These are phyloP conservation scores for Luperina testacea DNA, from an alignment of 2,888 invertebrate species.

Conservation along the genomic window DNA sequence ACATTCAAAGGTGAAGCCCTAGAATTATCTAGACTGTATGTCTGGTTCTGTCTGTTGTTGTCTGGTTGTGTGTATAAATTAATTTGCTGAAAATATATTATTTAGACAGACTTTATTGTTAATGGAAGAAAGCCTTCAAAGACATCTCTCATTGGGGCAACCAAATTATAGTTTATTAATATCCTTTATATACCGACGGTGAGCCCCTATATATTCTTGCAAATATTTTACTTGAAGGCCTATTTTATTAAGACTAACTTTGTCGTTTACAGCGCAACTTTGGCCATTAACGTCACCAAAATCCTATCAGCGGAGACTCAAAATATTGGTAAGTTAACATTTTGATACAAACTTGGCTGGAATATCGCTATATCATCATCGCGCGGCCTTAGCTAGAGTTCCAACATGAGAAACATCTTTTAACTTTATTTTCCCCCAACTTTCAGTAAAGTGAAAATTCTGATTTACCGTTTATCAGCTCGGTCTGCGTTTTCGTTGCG, in stretches of 20 bases:
- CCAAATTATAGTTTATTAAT: constrained; percentile 32
- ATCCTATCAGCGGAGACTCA: constrained; percentile 71
- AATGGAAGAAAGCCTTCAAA: constrained; percentile 12
- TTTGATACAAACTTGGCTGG: constrained; percentile 70
- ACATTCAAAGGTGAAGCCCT: background rate
- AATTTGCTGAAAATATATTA: constrained; percentile 20
- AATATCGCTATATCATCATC: constrained; percentile 76
- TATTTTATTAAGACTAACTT: constrained; percentile 57
- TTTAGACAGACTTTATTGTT: constrained; percentile 9
- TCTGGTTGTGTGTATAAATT: background rate
- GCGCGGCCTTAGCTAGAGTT: constrained; percentile 56
- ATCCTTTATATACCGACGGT: background rate
- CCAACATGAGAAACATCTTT: constrained; percentile 69
- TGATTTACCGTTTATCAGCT: constrained; percentile 71
- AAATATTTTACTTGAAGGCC: constrained; percentile 25
- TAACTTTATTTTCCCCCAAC: constrained; percentile 67
- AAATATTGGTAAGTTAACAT: constrained; percentile 76
- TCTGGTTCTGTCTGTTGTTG: background rate
- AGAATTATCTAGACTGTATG: background rate
- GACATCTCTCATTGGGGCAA: constrained; percentile 14
- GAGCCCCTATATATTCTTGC: constrained; percentile 17
- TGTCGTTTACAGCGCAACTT: constrained; percentile 81
- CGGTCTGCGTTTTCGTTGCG: constrained; percentile 45
- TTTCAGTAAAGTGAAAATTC: constrained; percentile 72
- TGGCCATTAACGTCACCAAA: constrained; percentile 73